Conservation (phyloP, 2,113 vertebrate genomes). For the Tachysurus fulvidraco region DNA sequence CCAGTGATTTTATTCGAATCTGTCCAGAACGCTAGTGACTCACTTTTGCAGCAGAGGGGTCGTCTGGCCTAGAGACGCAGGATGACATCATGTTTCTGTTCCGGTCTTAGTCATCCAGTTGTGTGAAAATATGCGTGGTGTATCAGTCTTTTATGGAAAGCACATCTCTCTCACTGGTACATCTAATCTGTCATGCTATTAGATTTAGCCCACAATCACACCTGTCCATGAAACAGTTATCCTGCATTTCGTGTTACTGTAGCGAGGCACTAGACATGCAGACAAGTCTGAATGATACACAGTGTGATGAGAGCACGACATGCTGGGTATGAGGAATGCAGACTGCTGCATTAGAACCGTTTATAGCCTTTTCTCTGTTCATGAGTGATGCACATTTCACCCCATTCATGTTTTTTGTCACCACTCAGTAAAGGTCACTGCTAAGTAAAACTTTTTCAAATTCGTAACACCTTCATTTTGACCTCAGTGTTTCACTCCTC, state of each 20-base stretch:
- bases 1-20: slow-evolving; percentile 33
- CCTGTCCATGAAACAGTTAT: slow-evolving; percentile 8
- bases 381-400: neutral
- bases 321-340: neutral
- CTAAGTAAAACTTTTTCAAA: too few relatives aligned
- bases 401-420: neutral
- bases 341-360: neutral
- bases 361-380: neutral
- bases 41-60: slow-evolving; percentile 34
- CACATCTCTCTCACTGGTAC: neutral
- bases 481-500: neutral
- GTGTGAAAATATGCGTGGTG: slow-evolving; percentile 32
- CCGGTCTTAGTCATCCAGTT: slow-evolving; percentile 46
- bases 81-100: slow-evolving; percentile 51
- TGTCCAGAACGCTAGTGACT: slow-evolving; percentile 42
- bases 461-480: neutral
- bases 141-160: neutral
- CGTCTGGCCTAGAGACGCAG: slow-evolving; percentile 46
- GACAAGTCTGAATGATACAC: slow-evolving; percentile 34
- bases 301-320: neutral
- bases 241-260: neutral
- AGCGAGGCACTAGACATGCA: neutral
- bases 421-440: neutral
- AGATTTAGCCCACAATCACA: neutral
- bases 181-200: slow-evolving; percentile 19